These are phyloP conservation scores for Tetrapedia diversipes DNA, from an alignment of 2,888 invertebrate species.

Conservation along the genomic window DNA sequence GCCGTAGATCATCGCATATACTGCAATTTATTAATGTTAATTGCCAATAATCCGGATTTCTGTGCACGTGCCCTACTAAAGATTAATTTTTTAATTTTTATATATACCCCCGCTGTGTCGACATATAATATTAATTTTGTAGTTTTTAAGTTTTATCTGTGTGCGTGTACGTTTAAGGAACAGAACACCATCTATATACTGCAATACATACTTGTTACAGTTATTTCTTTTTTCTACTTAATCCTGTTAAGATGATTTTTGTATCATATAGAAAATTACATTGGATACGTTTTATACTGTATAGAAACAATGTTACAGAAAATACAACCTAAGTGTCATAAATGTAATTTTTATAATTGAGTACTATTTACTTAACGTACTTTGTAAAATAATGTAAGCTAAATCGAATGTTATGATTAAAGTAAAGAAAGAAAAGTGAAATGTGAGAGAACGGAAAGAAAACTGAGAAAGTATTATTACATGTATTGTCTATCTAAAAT, in stretches of 20 bases:
- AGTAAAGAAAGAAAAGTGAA: neutral
- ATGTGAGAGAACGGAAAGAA: neutral
- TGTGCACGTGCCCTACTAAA: neutral
- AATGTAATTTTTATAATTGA: conserved; percentile 9
- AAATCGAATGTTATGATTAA: neutral
- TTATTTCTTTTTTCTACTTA: neutral
- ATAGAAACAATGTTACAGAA: neutral
- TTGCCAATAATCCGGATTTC: neutral
- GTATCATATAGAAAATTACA: conserved; percentile 2
- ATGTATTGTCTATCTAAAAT: conserved; percentile 22
- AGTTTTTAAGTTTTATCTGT: conserved; percentile 7
- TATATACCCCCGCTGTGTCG: neutral
- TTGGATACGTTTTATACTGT: neutral
- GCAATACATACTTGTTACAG: neutral
- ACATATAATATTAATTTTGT: conserved; percentile 1
- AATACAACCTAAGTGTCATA: neutral
- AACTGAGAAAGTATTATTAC: conserved; percentile 15
- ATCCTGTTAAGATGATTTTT: neutral
- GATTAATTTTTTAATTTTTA: conserved; percentile 16
- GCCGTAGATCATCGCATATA: neutral
- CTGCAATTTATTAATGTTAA: neutral
- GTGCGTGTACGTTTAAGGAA: neutral
- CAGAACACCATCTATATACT: neutral
- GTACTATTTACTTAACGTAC: neutral
- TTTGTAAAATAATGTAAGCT: neutral